A percentile compares a stretch with the other conserved stretches of the same genome.
These are phyloP conservation scores for Columba livia DNA, from an alignment of 2,113 vertebrate genomes.

Conservation along the genomic window DNA sequence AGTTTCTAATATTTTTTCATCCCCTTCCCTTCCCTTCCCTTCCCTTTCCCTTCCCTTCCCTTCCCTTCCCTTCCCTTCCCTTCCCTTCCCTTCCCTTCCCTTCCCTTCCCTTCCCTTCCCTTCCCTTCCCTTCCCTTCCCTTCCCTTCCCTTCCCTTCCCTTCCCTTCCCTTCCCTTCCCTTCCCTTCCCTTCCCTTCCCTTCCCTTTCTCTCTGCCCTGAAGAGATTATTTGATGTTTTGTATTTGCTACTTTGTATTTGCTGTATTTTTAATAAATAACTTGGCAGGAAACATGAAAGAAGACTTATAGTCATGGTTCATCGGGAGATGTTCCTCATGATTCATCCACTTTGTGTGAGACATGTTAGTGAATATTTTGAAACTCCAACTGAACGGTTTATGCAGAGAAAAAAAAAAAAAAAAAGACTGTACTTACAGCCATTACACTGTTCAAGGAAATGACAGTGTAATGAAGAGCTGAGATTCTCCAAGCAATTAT, in stretches of 20 bases:
- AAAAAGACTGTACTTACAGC: neutral
- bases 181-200: too few species aligned
- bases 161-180: too few species aligned
- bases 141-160: too few species aligned
- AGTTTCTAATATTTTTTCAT: neutral
- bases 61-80: neutral
- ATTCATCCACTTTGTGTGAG: neutral
- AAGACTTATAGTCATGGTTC: neutral
- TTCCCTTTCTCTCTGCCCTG: neutral
- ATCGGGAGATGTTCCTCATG: neutral
- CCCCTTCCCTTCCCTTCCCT: neutral
- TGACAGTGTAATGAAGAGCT: neutral
- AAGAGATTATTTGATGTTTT: neutral
- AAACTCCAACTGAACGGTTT: neutral
- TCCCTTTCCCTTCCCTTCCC: too few species aligned
- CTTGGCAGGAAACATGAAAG: neutral
- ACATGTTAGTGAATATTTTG: neutral
- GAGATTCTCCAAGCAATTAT: neutral
- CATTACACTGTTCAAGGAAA: neutral
- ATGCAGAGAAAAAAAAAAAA: neutral
- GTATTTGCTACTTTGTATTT: neutral
- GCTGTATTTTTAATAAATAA: neutral
- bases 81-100: too few species aligned
- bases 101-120: too few species aligned
- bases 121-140: too few species aligned